phyloP scores from a whole-genome alignment of 2,797 vertebrate genomes.

The Pteronotus mesoamericanus region DNA sequence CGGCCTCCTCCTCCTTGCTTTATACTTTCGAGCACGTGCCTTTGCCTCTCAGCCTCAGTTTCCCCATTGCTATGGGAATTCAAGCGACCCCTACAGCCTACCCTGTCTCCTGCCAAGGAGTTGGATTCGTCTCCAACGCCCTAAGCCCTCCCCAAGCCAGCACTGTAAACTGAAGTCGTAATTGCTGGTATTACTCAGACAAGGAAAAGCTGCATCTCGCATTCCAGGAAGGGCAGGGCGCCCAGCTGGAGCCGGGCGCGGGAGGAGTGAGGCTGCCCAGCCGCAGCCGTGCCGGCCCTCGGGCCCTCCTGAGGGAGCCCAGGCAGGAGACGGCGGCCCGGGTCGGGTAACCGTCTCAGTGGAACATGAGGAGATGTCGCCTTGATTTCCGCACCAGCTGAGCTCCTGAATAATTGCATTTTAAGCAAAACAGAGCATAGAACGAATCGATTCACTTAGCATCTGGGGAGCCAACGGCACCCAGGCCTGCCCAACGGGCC shows the following conservation, averaged over 20 bases:
- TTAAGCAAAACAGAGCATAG: slow-evolving; percentile 68
- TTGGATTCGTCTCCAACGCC: neutral
- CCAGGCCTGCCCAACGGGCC: slow-evolving; percentile 84
- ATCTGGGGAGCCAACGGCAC: slow-evolving; percentile 77
- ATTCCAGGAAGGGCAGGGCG: neutral
- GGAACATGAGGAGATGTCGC: slow-evolving; percentile 2
- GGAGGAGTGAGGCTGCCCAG: neutral
- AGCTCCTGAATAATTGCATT: slow-evolving; percentile 77
- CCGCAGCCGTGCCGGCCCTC: neutral
- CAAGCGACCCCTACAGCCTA: neutral
- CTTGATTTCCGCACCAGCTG: slow-evolving; percentile 60
- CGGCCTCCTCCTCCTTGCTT: neutral
- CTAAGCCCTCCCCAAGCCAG: neutral
- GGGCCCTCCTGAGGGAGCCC: neutral
- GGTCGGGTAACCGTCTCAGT: slow-evolving; percentile 77
- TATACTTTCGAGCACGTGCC: neutral
- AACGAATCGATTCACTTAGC: slow-evolving; percentile 81
- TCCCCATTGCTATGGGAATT: neutral
- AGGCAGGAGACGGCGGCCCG: neutral
- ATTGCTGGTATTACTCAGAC: neutral
- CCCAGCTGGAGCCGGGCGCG: neutral
- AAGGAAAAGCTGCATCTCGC: neutral
- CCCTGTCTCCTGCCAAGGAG: neutral
- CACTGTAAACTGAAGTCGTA: neutral
- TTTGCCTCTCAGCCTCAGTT: neutral